Base-by-base conservation (phyloP, 1,140 invertebrate genomes). In the Hypothenemus hampei region DNA sequence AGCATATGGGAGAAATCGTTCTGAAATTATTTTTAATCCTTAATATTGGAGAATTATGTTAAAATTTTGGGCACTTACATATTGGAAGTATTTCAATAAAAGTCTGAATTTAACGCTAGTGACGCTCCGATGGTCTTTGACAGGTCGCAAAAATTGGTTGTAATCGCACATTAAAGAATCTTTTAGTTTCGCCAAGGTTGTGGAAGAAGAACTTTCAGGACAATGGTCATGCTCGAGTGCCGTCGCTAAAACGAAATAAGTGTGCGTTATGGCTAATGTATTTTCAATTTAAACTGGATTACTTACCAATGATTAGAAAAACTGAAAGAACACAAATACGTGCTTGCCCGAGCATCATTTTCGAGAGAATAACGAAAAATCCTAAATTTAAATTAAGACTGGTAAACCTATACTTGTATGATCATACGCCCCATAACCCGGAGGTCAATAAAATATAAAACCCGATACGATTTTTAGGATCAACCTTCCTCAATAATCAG, bases 121-220 rank as follows among this genome's bases (percentile, higher is more conserved):
- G 0, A 69, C 54, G 3, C 65, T 68, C 10, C 65, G 60, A 36
- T 73, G 67, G n/a, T 69, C 55, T 0, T 50, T 6, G 11, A 69
- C 63, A 0, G 78, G 77, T 26, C 77, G 69, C 0, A 78, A 56
- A 3, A 60, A 65, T 2, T 55, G 61, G 48, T 79, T 77, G 57
- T 81, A 81, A 26, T 75, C 72, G 39, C 74, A 75, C 21, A 80
- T 69, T 1, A 81, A 53, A 44, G 73, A 67, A 5, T 64, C 63
- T 60, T 74, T 78, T 19, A 81, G 61, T 26, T 51, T 45, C n/a
- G 40, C 41, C 1, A 29, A 33, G 4, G 62, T 41, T 23, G 56
- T 55, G 11, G 44, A 52, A 8, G 24, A 44, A 29, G 47, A 61
- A 24, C 50, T 61, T 6, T 29, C 13, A 21, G 56, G 59, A 22